Evolutionary conservation across 2,113 vertebrate species (phyloP).

Genomic region (Mobula birostris): DNA sequence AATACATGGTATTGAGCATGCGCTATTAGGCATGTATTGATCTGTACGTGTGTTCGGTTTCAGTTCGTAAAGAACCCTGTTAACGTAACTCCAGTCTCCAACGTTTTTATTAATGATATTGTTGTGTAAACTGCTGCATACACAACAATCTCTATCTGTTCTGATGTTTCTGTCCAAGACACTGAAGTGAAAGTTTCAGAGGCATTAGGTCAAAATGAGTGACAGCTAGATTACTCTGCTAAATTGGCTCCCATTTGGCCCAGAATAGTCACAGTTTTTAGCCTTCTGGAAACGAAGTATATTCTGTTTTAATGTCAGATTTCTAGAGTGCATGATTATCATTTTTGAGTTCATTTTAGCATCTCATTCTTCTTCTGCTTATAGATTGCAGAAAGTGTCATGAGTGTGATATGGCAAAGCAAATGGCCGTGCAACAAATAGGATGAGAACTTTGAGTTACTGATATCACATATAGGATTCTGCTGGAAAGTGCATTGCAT

Average conservation of each 20-base stretch:
- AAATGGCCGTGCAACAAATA: not conserved
- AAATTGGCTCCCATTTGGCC: not conserved
- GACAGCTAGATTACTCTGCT: not conserved
- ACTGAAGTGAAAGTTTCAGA: not conserved
- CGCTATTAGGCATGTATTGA: no score
- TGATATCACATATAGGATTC: not conserved
- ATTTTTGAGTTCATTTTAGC: not conserved
- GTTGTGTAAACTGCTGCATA: no score
- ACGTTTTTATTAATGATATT: no score
- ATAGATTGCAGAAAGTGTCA: not conserved
- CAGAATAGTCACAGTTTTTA: not conserved
- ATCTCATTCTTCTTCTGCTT: not conserved
- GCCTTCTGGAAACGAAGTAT: not conserved
- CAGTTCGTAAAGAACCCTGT: no score
- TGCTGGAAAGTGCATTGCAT: not conserved
- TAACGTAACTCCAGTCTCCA: no score
- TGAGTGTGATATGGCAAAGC: not conserved
- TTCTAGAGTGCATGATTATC: not conserved
- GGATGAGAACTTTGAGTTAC: not conserved
- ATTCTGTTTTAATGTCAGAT: not conserved
- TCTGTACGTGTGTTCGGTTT: no score
- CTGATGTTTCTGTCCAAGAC: not conserved
- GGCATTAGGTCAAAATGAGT: not conserved
- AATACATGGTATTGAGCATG: no score
- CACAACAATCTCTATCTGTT: not conserved